These are phyloP conservation scores for Cyrtorhinus lividipennis DNA, from an alignment of 1,140 invertebrate genomes.

Conservation along the genomic window DNA sequence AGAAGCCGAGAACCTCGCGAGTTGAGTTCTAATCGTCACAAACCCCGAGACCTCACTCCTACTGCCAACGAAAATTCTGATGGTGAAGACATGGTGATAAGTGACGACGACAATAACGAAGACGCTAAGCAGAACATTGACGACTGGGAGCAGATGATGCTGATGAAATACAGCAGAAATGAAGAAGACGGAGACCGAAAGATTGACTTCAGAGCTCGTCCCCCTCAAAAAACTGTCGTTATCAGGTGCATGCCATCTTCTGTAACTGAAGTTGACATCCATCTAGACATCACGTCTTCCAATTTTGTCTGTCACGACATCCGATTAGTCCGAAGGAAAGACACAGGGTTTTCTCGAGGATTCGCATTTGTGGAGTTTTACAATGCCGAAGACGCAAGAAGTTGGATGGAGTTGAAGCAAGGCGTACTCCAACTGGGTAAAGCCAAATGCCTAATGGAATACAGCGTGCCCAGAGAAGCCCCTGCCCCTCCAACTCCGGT, in stretches of 20 bases:
- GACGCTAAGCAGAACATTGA: slow-evolving; percentile 16
- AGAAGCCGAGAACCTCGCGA: background rate
- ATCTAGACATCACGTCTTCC: slow-evolving; percentile 53
- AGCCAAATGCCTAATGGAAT: slow-evolving; percentile 51
- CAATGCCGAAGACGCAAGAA: slow-evolving; percentile 69
- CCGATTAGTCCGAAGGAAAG: slow-evolving; percentile 66
- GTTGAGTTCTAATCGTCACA: background rate
- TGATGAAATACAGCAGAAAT: background rate
- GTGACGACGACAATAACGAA: slow-evolving; percentile 10
- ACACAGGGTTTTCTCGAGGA: slow-evolving; percentile 77
- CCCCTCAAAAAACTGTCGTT: slow-evolving; percentile 73
- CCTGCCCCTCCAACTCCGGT: slow-evolving; percentile 8
- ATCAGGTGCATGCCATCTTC: slow-evolving; percentile 61
- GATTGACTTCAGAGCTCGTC: slow-evolving; percentile 49
- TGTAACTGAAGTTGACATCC: slow-evolving; percentile 68
- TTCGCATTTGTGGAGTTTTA: slow-evolving; percentile 95
- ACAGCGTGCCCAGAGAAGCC: slow-evolving; percentile 35
- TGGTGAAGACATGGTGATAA: slow-evolving; percentile 23
- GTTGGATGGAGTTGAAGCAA: slow-evolving; percentile 88
- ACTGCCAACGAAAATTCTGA: slow-evolving; percentile 5
- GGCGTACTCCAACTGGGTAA: slow-evolving; percentile 54
- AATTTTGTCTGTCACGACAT: slow-evolving; percentile 69
- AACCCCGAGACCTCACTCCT: background rate
- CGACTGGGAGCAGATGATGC: slow-evolving; percentile 24
- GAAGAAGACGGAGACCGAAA: background rate